Base-by-base conservation (phyloP, 1,140 invertebrate genomes). In the Linepithema humile region DNA sequence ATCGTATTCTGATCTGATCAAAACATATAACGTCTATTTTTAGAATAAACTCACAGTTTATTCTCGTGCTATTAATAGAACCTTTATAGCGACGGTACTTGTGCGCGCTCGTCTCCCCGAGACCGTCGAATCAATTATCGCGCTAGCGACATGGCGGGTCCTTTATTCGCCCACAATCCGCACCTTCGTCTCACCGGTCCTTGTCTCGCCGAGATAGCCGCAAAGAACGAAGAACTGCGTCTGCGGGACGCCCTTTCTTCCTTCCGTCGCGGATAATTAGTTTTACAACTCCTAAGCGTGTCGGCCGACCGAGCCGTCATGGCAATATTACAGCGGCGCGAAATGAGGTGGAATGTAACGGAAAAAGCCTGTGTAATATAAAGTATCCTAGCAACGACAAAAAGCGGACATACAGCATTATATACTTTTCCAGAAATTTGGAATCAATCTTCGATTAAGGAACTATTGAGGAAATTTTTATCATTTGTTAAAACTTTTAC, bases 241-340 rank as follows among this genome's bases (percentile, higher is more conserved):
- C 62, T 29, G 50, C 17, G 64, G 64, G 35, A 80, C 48, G 35
- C 17, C 48, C 23, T 80, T 80, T 85, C 82, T 83, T 72, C 48
- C 62, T 65, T 43, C 40, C 70, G 50, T 60, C 38, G 20, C 26
- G 40, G 69, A 65, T 85, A 85, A 85, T 84, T 84, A 84, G 64
- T 85, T 82, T 85, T 82, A 45, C 77, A 82, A 32, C 75, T 84
- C 20, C 55, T 84, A 85, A 85, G 55, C 23, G 48, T n/a, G 43
- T 64, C 43, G 73, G 70, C 60, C 53, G 65, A 23, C 45, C 59
- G 12, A 4, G 35, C 29, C 5, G n/a, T 23, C 48, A 59, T 72
- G 77, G 17, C 26, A 15, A 43, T 69, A 69, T 55, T 80, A 69
- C 48, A 55, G 50, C 48, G 26, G 17, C 57, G 12, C 15, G 20